Evolutionary conservation across 2,113 vertebrate genomes (phyloP), one percentile per base, ranked within the genome.

Genomic region (Syngnathoides biaculeatus): DNA sequence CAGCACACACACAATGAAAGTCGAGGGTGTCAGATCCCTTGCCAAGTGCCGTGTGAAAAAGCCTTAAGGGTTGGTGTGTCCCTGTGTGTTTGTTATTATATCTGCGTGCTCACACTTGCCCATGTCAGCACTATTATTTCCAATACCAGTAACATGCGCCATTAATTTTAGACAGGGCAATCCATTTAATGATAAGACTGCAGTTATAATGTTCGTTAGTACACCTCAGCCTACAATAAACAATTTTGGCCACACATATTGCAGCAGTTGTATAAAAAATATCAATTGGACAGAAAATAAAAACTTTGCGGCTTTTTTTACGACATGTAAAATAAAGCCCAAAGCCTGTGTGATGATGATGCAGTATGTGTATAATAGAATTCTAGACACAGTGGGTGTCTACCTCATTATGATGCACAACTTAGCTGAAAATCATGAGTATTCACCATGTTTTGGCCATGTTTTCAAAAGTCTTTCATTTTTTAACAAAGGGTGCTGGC

Each of bases 141-240:
- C n/a, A 62, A 62, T 62, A 20, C 59, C 12, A 43, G 39, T 62
- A 26, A 62, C 42, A 62, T 62, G 39, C 22, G 17, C 22, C 60
- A 17, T 62, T 43, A 43, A 62, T 24, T 62, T 62, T 43, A 62
- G 17, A 62, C 20, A 62, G 19, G 17, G n/a, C 59, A 24, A 43
- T 42, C 38, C 39, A 42, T 62, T 43, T 62, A 62, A 62, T 42
- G 59, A n/a, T 14, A 43, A 24, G 38, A 62, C 39, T 22, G 59
- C 39, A 62, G 5, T 15, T 24, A 24, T 13, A n/a, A 43, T 62
- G 20, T 43, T 12, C 12, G 8, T 24, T 42, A 42, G 39, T 62
- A 22, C 38, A 15, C 30, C 39, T 40, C 39, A 62, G 39, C 59
- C n/a, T 42, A 61, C 27, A 15, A 57, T 1, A 58, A 58, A 58